These are phyloP conservation scores for Drosophila antonietae DNA, from an alignment of 2,888 invertebrate species.

Conservation along the genomic window DNA sequence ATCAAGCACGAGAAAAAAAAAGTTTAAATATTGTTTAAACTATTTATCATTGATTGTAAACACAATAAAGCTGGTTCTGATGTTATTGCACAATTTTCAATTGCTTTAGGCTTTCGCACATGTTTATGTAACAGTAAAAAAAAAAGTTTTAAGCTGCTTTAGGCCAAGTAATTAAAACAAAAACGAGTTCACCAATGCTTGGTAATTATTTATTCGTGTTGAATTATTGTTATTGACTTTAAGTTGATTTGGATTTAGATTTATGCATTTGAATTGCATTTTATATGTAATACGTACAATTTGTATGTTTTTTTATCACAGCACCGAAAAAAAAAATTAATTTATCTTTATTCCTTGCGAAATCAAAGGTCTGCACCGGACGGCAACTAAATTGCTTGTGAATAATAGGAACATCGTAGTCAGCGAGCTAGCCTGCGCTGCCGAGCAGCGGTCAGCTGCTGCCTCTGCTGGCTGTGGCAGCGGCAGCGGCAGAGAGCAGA, in stretches of 20 bases:
- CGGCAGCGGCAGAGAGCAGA: slow-evolving; percentile 4
- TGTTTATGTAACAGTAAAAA: slow-evolving; percentile 61
- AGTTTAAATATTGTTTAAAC: slow-evolving; percentile 13
- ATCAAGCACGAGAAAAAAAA: slow-evolving; percentile 44
- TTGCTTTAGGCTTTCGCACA: slow-evolving; percentile 21
- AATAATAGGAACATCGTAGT: slow-evolving; percentile 48
- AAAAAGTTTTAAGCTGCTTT: slow-evolving; percentile 14
- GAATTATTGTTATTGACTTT: slow-evolving; percentile 32
- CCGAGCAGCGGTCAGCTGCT: slow-evolving; percentile 38
- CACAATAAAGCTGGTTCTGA: slow-evolving; percentile 17
- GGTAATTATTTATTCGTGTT: slow-evolving; percentile 17
- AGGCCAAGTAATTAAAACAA: slow-evolving; percentile 2
- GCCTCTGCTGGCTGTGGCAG: slow-evolving; percentile 26
- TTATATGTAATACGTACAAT: slow-evolving; percentile 76
- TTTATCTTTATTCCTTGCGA: slow-evolving; percentile 76
- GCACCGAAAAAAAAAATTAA: slow-evolving; percentile 80
- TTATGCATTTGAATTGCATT: slow-evolving; percentile 33
- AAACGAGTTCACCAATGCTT: slow-evolving; percentile 31
- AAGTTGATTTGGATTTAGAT: slow-evolving; percentile 15
- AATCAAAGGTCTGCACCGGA: slow-evolving; percentile 82
- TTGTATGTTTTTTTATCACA: slow-evolving; percentile 83
- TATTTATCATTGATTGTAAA: slow-evolving; percentile 33
- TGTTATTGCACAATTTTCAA: slow-evolving; percentile 11
- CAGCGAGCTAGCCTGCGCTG: slow-evolving; percentile 63
- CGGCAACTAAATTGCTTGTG: slow-evolving; percentile 83